Conservation (phyloP, 2,113 vertebrate genomes). For the Labeo catla region DNA sequence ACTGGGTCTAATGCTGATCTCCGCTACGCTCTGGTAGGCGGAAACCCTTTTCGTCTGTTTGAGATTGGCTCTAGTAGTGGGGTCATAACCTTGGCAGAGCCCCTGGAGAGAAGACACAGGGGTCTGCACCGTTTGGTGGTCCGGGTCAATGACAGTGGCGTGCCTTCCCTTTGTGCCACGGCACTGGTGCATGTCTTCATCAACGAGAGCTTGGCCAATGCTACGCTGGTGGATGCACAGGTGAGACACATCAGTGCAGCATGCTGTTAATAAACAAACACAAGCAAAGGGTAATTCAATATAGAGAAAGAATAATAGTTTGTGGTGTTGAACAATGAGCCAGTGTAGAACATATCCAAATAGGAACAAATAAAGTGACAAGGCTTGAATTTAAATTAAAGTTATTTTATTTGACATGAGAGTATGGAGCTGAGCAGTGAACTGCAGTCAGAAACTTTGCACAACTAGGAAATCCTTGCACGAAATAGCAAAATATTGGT, state of each 20-base stretch:
- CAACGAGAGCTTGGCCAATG: slow-evolving; percentile 92
- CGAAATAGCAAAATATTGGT: slow-evolving; percentile 2
- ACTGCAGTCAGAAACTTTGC: slow-evolving; percentile 27
- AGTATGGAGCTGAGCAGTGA: background rate
- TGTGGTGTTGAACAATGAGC: background rate
- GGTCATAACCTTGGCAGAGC: slow-evolving; percentile 91
- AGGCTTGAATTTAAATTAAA: background rate
- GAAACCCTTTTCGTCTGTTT: slow-evolving; percentile 93
- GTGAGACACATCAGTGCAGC: slow-evolving; percentile 65
- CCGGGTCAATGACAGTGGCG: slow-evolving; percentile 92
- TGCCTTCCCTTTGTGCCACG: slow-evolving; percentile 89
- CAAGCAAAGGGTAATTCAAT: slow-evolving; percentile 1
- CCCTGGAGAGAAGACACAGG: slow-evolving; percentile 88
- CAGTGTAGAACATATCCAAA: background rate
- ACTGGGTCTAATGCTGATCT: slow-evolving; percentile 90
- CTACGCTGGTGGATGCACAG: slow-evolving; percentile 88
- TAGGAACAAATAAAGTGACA: background rate
- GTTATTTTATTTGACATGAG: background rate
- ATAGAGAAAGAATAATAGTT: background rate
- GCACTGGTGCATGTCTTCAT: slow-evolving; percentile 93
- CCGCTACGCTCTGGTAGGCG: slow-evolving; percentile 87
- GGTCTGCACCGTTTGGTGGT: slow-evolving; percentile 93
- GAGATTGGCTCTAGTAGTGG: slow-evolving; percentile 90
- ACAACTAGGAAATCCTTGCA: slow-evolving; percentile 20
- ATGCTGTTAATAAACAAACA: background rate